Evolutionary conservation across 2,113 vertebrate genomes (phyloP).

Genomic region (Bufo gargarizans): DNA sequence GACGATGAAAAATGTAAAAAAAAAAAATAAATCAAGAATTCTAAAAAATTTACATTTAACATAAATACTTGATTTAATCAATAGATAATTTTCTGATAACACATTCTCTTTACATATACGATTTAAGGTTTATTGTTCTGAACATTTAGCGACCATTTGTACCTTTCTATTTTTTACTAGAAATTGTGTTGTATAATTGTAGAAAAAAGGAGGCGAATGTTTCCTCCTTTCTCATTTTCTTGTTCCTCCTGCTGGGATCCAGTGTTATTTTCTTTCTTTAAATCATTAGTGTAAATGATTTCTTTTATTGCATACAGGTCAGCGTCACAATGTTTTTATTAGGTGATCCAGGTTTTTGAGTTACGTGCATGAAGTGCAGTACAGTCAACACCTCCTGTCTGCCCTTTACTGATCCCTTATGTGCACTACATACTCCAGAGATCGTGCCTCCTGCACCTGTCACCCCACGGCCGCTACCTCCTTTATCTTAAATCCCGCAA

Average conservation of each 20-base stretch:
- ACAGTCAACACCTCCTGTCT: background rate
- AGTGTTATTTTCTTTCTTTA: background rate
- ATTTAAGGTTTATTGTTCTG: background rate
- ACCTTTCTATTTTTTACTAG: background rate
- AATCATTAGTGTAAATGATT: background rate
- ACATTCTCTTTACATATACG: background rate
- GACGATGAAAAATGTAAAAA: too few species aligned
- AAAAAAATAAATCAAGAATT: too few species aligned
- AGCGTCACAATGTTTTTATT: background rate
- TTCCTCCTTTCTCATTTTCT: background rate
- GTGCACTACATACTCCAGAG: too few species aligned
- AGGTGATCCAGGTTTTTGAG: constrained; percentile 7
- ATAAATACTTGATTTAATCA: too few species aligned
- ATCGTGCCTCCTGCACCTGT: too few species aligned
- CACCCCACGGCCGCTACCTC: too few species aligned
- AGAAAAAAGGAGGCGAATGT: background rate
- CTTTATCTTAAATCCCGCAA: too few species aligned
- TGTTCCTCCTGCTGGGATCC: background rate
- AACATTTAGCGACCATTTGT: background rate
- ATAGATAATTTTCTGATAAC: too few species aligned
- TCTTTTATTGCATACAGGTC: background rate
- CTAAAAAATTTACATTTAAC: too few species aligned
- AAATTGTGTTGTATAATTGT: background rate
- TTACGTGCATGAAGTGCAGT: background rate
- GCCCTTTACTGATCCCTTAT: background rate